Base-by-base conservation (phyloP, 2,888 invertebrate genomes). In the Mycalesis mineus region DNA sequence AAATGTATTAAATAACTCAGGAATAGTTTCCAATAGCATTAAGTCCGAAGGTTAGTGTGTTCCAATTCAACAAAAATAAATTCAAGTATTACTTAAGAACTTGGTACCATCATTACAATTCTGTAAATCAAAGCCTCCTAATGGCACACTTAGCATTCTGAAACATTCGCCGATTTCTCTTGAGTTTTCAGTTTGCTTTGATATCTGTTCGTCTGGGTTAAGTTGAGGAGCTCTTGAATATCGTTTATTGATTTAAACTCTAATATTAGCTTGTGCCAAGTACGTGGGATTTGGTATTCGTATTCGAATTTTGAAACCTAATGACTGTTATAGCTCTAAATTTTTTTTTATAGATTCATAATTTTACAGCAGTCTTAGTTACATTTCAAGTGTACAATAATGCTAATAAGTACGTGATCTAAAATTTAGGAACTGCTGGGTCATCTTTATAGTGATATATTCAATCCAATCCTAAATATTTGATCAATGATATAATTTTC, bases 171-270 rank as follows among this genome's bases (percentile, higher is more conserved):
- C 15, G 45, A 37, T 37, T 17, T 22, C 13, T 51, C n/a, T 40
- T 31, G 14, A 53, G 29, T n/a, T 29, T 14, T 28, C 54, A n/a
- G 15, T 54, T 45, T 7, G 31, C 31, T 41, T 55, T 42, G 36
- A 42, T 48, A 41, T 36, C 22, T 40, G 13, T 33, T 42, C 33
- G 28, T 42, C 42, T 36, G 11, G 13, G 13, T 11, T 28, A 13
- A 17, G 9, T 13, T 15, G 42, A 36, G 40, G 31, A 22, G 40
- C 47, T 55, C 55, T 55, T 31, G 17, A 15, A 15, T 47, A 49
- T 33, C 48, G 41, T 28, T 28, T 55, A 55, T 55, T 49, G 49
- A 55, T 49, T 55, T 28, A 14, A 36, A 15, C 36, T 36, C 14
- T 14, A 55, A 40, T 31, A 29, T 37, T 9, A 53, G 29, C 13